These are phyloP conservation scores for Jacana jacana DNA, from an alignment of 2,113 vertebrate species.

Conservation along the genomic window DNA sequence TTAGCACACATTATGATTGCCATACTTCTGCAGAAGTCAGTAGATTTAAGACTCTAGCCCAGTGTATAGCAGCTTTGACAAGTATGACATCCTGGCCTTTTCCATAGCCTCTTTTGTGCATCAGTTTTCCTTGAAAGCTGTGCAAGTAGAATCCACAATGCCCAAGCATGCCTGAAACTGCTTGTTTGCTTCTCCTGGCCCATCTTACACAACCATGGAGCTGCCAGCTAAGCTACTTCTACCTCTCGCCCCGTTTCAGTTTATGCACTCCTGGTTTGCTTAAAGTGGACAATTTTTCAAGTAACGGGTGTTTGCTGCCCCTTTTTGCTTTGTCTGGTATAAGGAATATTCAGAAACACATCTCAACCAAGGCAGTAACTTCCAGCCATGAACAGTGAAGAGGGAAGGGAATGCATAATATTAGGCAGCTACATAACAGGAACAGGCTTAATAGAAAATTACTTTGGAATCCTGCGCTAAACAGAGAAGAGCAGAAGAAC, in stretches of 20 bases:
- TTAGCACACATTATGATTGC: neutral
- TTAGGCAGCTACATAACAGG: neutral
- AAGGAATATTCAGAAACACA: neutral
- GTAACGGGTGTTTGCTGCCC: neutral
- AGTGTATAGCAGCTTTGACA: neutral
- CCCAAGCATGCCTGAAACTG: neutral
- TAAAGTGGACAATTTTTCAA: neutral
- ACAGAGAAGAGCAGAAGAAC: neutral
- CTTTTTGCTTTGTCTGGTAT: neutral
- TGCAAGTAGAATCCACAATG: neutral
- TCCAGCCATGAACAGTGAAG: neutral
- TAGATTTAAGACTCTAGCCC: neutral
- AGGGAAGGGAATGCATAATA: neutral
- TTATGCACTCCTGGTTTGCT: neutral
- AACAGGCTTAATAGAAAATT: neutral
- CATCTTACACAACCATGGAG: neutral
- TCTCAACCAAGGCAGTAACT: neutral
- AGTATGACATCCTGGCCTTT: neutral
- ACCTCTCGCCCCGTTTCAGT: neutral
- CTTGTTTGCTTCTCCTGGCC: neutral
- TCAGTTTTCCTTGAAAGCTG: neutral
- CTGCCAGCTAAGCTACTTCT: neutral
- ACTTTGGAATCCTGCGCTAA: neutral
- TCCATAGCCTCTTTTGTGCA: neutral
- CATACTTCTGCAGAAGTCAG: neutral